Base-by-base conservation (phyloP, 1,140 invertebrate species). In the Lordiphosa clarofinis region DNA sequence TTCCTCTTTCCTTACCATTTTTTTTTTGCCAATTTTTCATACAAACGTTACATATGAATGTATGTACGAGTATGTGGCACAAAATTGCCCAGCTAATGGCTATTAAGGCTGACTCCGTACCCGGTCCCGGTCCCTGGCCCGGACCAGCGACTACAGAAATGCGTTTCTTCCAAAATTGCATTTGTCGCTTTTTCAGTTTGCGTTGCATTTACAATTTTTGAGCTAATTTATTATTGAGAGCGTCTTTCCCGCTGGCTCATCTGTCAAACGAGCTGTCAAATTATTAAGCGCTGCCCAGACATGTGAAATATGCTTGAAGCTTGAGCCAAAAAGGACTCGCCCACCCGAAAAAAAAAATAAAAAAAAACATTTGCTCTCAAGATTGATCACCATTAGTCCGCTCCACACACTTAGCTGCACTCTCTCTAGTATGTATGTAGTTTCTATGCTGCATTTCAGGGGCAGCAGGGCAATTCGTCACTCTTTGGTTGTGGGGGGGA, bases 51-150 rank as follows among this genome's bases (percentile, higher is more conserved):
- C n/a, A 6, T 11, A 11, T 19, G 42, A 31, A 37, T 21, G 53
- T 48, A 46, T 44, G 58, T 44, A 31, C 50, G 60, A 43, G 65
- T 64, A 49, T 39, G 67, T 61, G 46, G 46, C 48, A 56, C 56
- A 68, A 69, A 73, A 73, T 73, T 70, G 70, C 60, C 66, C 75
- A 68, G 71, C 76, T 81, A 82, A 81, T 81, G 75, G 75, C 75
- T 82, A 82, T 81, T 81, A 81, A 81, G 68, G 61, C n/a, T n/a
- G n/a, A n/a, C n/a, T n/a, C n/a, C 71, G 42, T 66, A 70, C 69
- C 43, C 43, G 47, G 49, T 53, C 28, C 50, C 62, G 39, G 11
- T n/a, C 52, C 19, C 38, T 19, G 35, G 36, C 46, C 56, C 52
- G 9, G 39, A 42, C 47, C 36, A 35, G 21, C 24, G 46, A 33